These are phyloP conservation scores for Rhipidura dahli DNA, from an alignment of 2,113 vertebrate species.

Conservation along the genomic window DNA sequence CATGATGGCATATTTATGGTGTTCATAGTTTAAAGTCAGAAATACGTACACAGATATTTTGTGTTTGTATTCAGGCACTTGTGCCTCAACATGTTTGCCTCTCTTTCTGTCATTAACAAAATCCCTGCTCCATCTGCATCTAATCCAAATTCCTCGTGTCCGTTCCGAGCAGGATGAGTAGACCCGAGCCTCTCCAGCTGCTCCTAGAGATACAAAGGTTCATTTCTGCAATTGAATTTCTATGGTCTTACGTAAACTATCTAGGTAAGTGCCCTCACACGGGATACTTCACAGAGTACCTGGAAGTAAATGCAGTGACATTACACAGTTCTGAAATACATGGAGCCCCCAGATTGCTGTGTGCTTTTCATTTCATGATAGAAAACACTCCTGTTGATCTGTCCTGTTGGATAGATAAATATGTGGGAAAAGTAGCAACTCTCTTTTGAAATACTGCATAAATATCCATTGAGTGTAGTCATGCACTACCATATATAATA, in stretches of 20 bases:
- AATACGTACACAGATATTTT: slow-evolving; percentile 3
- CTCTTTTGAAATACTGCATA: not conserved
- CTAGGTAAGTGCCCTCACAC: not conserved
- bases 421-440: not conserved
- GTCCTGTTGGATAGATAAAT: not conserved
- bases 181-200: slow-evolving; percentile 54
- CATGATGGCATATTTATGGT: slow-evolving; percentile 5
- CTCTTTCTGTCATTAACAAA: slow-evolving; percentile 42
- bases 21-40: slow-evolving; percentile 36
- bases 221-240: slow-evolving; percentile 30
- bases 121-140: slow-evolving; percentile 59
- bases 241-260: not conserved
- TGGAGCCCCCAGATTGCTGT: not conserved
- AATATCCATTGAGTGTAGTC: not conserved
- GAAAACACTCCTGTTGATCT: not conserved
- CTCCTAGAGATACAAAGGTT: not conserved
- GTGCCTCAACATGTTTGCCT: slow-evolving; percentile 38
- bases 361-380: slow-evolving; percentile 5
- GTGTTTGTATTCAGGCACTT: slow-evolving; percentile 4
- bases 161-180: slow-evolving; percentile 33
- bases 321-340: not conserved
- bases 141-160: slow-evolving; percentile 53
- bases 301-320: not conserved
- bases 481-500: not conserved
- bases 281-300: not conserved